phyloP scores from a whole-genome alignment of 2,797 vertebrate genomes.

The Siniperca undulata region DNA sequence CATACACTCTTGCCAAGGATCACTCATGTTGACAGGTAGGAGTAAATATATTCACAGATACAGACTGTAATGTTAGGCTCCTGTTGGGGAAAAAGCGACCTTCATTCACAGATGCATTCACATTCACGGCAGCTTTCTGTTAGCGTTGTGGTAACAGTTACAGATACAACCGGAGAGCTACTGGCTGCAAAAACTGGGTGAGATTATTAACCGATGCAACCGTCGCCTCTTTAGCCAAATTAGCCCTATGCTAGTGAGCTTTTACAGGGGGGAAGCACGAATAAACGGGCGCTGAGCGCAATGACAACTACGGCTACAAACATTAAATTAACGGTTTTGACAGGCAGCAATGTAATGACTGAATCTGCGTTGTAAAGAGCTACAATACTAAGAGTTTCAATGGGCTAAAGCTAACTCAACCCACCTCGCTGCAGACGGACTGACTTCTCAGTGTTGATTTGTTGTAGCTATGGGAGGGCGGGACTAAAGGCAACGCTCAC shows the following conservation, averaged over 20 bases:
- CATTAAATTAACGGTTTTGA: fast-evolving
- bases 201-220: neutral
- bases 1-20: conserved; percentile 84
- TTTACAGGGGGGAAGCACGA: neutral
- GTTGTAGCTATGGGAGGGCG: neutral
- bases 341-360: fast-evolving
- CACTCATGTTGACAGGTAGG: conserved; percentile 68
- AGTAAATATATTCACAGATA: neutral
- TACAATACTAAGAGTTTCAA: fast-evolving
- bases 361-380: neutral
- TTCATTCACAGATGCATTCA: neutral
- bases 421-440: neutral
- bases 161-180: neutral
- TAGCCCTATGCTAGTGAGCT: conserved; percentile 25
- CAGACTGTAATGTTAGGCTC: neutral
- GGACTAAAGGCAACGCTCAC: neutral
- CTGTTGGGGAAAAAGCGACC: neutral
- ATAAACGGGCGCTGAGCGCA: fast-evolving
- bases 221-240: neutral
- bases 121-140: neutral
- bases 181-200: neutral
- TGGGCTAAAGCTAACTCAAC: conserved; percentile 5
- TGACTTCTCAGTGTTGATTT: neutral
- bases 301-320: neutral
- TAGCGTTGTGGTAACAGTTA: neutral